phyloP scores from a whole-genome alignment of 2,888 invertebrate species.

The Caenorhabditis zanzibari region DNA sequence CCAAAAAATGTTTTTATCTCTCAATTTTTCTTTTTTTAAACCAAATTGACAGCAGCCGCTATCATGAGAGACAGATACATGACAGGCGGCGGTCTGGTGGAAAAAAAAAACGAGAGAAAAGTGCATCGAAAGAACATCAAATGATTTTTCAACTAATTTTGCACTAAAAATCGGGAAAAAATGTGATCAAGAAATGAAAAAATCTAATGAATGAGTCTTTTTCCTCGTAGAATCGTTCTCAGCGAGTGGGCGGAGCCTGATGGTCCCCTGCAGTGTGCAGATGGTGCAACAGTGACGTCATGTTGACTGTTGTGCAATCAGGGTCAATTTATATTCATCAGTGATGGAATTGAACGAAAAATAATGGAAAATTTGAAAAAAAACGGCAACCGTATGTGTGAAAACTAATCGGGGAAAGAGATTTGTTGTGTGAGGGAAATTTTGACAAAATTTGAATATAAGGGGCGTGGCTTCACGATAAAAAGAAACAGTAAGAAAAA shows the following conservation, averaged over 20 bases:
- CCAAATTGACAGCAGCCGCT: neutral
- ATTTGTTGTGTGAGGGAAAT: slow-evolving; percentile 11
- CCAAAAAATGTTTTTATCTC: too few species aligned
- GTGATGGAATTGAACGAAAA: neutral
- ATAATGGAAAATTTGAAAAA: neutral
- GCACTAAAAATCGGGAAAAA: too few species aligned
- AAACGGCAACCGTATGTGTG: slow-evolving; percentile 47
- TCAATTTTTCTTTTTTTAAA: too few species aligned
- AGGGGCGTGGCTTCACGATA: too few species aligned
- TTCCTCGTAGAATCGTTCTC: too few species aligned
- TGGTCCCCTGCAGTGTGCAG: neutral
- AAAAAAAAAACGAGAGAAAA: neutral
- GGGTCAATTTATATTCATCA: too few species aligned
- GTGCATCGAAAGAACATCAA: neutral
- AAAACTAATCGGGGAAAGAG: slow-evolving; percentile 51
- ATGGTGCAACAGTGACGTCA: neutral
- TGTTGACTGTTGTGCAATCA: too few species aligned
- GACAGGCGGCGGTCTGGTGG: neutral
- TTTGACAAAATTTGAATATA: neutral
- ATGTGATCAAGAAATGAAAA: too few species aligned
- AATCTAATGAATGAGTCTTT: too few species aligned
- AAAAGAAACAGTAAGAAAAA: too few species aligned
- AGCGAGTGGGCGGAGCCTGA: neutral
- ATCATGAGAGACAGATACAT: neutral
- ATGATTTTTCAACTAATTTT: neutral